Conservation (phyloP, 2,113 vertebrate species). For the Larimichthys polyactis region DNA sequence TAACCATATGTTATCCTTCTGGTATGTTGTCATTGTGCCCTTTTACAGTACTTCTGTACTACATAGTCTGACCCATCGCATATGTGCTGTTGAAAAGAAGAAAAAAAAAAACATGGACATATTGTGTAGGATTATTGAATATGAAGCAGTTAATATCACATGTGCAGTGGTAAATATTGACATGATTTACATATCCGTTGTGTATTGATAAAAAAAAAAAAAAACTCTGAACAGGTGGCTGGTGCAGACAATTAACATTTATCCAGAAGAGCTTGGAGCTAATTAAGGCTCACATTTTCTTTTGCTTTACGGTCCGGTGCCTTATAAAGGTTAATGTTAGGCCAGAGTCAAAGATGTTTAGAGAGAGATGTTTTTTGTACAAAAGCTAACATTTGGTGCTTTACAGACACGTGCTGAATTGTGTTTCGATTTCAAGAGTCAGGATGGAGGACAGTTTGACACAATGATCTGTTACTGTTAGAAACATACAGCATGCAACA, state of each 20-base stretch:
- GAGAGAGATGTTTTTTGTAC: too few relatives aligned
- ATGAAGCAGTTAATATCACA: not conserved
- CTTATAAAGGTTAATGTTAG: too few relatives aligned
- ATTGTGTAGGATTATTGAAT: not conserved
- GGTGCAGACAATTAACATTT: not conserved
- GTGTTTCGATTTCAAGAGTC: too few relatives aligned
- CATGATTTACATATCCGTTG: not conserved
- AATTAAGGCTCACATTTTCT: too few relatives aligned
- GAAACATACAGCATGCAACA: too few relatives aligned
- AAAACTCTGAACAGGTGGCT: not conserved
- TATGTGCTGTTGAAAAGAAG: not conserved
- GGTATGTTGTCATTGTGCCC: constrained; percentile 6
- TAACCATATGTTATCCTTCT: constrained; percentile 11
- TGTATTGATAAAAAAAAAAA: constrained; percentile 1
- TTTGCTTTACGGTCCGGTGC: too few relatives aligned
- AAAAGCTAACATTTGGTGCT: too few relatives aligned
- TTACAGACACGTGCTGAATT: too few relatives aligned
- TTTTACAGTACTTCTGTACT: not conserved
- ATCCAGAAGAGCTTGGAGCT: too few relatives aligned
- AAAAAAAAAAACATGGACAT: not conserved
- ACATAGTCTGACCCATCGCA: not conserved
- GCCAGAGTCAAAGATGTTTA: too few relatives aligned
- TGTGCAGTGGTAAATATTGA: not conserved
- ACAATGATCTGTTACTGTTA: too few relatives aligned
- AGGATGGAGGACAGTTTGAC: too few relatives aligned